phyloP scores from a whole-genome alignment of 2,797 vertebrate genomes.

The Coccyzus lansbergi region DNA sequence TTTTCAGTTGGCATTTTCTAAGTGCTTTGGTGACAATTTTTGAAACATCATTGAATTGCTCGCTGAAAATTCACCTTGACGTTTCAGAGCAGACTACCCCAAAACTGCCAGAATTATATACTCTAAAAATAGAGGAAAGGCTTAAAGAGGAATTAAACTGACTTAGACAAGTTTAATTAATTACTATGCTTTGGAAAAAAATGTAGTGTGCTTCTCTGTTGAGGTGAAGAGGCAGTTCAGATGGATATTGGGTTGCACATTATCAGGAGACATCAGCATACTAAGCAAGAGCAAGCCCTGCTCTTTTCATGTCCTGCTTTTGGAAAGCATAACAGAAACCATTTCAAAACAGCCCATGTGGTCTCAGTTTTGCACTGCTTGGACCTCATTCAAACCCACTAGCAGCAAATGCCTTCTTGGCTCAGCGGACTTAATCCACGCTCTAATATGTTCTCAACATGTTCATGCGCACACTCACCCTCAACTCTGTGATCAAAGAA shows the following conservation, averaged over 20 bases:
- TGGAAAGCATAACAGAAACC: neutral
- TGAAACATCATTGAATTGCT: neutral
- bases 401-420: neutral
- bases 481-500: neutral
- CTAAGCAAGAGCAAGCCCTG: neutral
- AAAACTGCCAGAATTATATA: slow-evolving; percentile 43
- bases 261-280: neutral
- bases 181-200: neutral
- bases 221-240: neutral
- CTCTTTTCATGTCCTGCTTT: neutral
- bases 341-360: neutral
- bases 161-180: slow-evolving; percentile 58
- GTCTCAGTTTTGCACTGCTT: neutral
- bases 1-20: neutral
- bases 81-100: neutral
- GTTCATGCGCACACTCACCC: neutral
- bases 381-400: neutral
- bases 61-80: slow-evolving; percentile 35
- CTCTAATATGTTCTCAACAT: neutral
- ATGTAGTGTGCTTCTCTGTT: neutral
- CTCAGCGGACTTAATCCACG: accelerated
- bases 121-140: slow-evolving; percentile 54
- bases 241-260: neutral
- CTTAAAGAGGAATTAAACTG: slow-evolving; percentile 41
- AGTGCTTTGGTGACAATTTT: neutral